These are phyloP conservation scores for Neodontobutis hainanensis DNA, from an alignment of 2,113 vertebrate species.

Conservation along the genomic window DNA sequence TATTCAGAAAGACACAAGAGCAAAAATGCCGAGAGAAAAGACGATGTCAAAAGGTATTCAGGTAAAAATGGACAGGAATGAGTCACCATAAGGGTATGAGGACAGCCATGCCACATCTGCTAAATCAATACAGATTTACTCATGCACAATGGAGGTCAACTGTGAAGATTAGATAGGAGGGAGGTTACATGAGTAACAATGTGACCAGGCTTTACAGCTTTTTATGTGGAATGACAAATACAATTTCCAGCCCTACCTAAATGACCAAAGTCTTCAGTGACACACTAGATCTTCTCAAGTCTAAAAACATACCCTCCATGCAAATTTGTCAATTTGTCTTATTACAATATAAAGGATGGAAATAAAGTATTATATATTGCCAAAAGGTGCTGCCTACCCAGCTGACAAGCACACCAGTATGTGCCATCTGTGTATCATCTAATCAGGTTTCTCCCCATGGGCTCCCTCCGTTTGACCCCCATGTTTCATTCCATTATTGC, in stretches of 20 bases:
- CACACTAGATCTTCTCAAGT: too few relatives aligned
- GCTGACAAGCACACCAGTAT: conserved; percentile 14
- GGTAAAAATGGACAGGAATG: conserved; percentile 23
- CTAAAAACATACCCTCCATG: too few relatives aligned
- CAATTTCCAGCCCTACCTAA: too few relatives aligned
- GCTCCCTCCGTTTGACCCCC: conserved; percentile 49
- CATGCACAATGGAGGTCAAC: neutral
- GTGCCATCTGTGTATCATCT: conserved; percentile 63
- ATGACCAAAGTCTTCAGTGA: too few relatives aligned
- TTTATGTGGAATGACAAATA: too few relatives aligned
- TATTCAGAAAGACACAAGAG: neutral
- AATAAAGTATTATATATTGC: neutral
- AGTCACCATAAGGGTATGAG: conserved; percentile 27
- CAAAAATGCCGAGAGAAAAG: conserved; percentile 18
- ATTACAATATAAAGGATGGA: too few relatives aligned
- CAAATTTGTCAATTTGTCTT: too few relatives aligned
- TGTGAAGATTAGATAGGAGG: neutral
- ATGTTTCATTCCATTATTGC: conserved; percentile 49
- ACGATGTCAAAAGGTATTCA: conserved; percentile 16
- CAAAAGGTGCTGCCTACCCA: neutral
- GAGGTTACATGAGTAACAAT: neutral
- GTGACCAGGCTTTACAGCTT: neutral
- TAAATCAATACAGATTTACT: conserved; percentile 38
- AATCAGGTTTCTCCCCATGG: conserved; percentile 43
- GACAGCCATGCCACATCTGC: conserved; percentile 8